phyloP scores from a whole-genome alignment of 1,140 invertebrate genomes.

The Drosophila equinoxialis region DNA sequence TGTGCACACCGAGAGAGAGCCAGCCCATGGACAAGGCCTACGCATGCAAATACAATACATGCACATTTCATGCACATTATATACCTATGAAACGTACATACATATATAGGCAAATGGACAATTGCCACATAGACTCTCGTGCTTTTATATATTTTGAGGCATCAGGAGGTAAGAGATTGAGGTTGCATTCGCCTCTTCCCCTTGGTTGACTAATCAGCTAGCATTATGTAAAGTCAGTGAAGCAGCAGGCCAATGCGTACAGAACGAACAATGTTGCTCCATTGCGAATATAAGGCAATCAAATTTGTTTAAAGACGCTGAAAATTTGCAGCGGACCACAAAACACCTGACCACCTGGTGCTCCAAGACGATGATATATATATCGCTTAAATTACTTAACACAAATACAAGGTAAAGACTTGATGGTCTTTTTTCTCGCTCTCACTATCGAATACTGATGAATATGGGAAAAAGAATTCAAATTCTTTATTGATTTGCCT shows the following conservation, averaged over 20 bases:
- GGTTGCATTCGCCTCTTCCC: not conserved
- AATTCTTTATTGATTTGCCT: no score
- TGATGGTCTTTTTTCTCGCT: no score
- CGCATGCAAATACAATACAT: constrained; percentile 33
- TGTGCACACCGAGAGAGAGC: constrained; percentile 8
- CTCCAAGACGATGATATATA: no score
- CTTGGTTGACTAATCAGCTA: constrained; percentile 63
- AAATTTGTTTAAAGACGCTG: constrained; percentile 42
- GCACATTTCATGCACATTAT: constrained; percentile 48
- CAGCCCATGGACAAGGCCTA: constrained; percentile 26
- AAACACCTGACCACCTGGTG: not conserved
- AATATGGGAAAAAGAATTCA: no score
- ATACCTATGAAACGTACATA: constrained; percentile 18
- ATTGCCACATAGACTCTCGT: constrained; percentile 43
- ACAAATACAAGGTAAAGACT: no score
- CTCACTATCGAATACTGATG: no score
- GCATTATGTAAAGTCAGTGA: constrained; percentile 75
- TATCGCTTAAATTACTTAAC: no score
- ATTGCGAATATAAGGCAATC: constrained; percentile 25
- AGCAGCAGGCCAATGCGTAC: constrained; percentile 42
- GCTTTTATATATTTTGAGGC: constrained; percentile 70
- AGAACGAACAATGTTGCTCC: constrained; percentile 40
- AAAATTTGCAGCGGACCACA: constrained; percentile 25
- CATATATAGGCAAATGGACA: constrained; percentile 26
- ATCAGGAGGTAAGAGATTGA: constrained; percentile 4